These are phyloP conservation scores for Odontomyia ornata DNA, from an alignment of 2,888 invertebrate species.

Conservation along the genomic window DNA sequence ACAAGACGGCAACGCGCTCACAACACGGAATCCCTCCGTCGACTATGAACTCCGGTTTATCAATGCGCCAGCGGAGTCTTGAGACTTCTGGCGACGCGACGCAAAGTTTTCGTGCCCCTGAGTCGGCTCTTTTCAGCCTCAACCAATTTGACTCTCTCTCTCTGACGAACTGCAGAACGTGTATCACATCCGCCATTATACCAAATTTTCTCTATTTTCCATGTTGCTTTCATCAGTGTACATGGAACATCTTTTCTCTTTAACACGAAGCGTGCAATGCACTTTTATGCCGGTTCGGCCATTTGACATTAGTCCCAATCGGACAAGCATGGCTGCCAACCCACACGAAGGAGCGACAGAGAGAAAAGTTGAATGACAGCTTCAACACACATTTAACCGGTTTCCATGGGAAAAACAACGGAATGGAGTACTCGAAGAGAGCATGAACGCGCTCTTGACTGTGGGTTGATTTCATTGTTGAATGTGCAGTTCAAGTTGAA, in stretches of 20 bases:
- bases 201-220: not conserved
- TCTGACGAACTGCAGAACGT: no score
- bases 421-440: not conserved
- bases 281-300: not conserved
- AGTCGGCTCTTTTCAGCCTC: not conserved
- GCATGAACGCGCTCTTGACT: no score
- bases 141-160: not conserved
- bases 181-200: no score
- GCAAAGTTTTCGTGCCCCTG: conserved; percentile 16
- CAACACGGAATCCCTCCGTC: conserved; percentile 15
- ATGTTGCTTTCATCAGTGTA: not conserved
- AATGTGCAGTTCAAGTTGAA: conserved; percentile 3
- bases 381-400: conserved; percentile 7
- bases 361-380: conserved; percentile 32
- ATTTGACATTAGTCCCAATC: not conserved
- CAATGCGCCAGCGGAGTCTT: conserved; percentile 39
- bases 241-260: not conserved
- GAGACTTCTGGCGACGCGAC: conserved; percentile 5
- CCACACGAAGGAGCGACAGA: no score
- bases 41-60: conserved; percentile 11
- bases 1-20: not conserved
- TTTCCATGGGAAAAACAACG: not conserved
- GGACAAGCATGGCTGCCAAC: no score
- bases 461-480: not conserved
- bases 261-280: conserved; percentile 9